Evolutionary conservation across 2,888 invertebrate species (phyloP), one percentile per base, ranked within the genome.

Genomic region (Papilio demoleus): DNA sequence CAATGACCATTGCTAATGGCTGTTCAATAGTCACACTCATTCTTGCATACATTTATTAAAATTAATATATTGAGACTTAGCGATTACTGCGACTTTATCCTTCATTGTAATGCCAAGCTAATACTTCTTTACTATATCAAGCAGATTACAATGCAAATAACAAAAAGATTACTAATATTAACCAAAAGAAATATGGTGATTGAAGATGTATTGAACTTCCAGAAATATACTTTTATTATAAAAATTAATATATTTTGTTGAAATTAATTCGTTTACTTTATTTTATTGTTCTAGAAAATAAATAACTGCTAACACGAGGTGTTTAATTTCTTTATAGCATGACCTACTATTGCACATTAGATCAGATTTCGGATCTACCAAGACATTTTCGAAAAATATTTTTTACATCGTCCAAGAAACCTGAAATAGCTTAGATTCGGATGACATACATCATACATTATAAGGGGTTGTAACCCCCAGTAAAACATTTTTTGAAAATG

Each of bases 161-260:
- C 9, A 22, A 47, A 22, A 47, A 24, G 8, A 9, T 56, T 56
- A 31, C 53, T 56, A 31, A 56, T 56, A n/a, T 31, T 56, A 17
- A 56, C 31, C 31, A 56, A 9, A 31, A 31, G 11, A 56, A 56
- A 9, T 56, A 31, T 17, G n/a, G 31, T 17, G n/a, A n/a, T 47
- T 47, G 11, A 11, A 27, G n/a, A 9, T n/a, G 6, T 17, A 56
- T 1, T 56, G 9, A 8, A 8, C 14, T 17, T 56, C 31, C 53
- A 31, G 22, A 56, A 31, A 17, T 56, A 27, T 31, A 31, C 4
- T 31, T 31, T 56, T n/a, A 31, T 31, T 17, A 31, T 31, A 56
- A 17, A 11, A 31, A 3, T 53, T 53, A 47, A 50, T 50, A 11
- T 17, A 11, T 56, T 27, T 27, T n/a, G 14, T 56, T 31, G n/a